These are phyloP conservation scores for Taeniopygia guttata DNA, from an alignment of 2,797 vertebrate species.

Conservation along the genomic window DNA sequence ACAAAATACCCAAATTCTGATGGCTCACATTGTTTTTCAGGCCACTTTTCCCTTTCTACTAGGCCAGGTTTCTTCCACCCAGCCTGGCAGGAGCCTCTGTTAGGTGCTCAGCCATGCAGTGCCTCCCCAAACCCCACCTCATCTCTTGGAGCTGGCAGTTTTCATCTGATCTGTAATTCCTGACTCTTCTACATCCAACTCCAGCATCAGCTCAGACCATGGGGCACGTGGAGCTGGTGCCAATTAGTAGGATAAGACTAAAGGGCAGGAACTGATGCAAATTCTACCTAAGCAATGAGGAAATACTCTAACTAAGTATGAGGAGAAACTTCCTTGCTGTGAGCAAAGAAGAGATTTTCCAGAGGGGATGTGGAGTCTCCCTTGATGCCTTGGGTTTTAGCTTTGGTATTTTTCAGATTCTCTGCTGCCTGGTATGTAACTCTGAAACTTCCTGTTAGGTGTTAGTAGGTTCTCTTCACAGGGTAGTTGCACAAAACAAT, in stretches of 20 bases:
- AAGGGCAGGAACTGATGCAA: not conserved
- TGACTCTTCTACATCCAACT: not conserved
- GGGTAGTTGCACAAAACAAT: not conserved
- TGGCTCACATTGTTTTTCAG: not conserved
- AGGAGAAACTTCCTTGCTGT: not conserved
- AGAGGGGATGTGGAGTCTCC: not conserved
- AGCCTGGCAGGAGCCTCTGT: not conserved
- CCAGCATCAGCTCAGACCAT: accelerated
- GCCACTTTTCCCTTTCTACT: not conserved
- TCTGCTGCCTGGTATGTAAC: not conserved
- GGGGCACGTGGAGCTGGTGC: accelerated
- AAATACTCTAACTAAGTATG: not conserved
- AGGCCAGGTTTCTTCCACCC: not conserved
- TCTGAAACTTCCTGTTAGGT: not conserved
- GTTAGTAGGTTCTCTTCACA: not conserved
- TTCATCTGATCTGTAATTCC: not conserved
- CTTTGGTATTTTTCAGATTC: not conserved
- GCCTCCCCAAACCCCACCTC: not conserved
- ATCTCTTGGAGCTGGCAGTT: not conserved
- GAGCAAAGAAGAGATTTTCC: not conserved
- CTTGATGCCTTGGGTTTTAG: not conserved
- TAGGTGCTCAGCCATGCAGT: accelerated
- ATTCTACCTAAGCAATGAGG: too few species aligned
- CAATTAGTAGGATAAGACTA: not conserved
- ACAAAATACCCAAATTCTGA: not conserved